Base-by-base conservation (phyloP, 2,888 invertebrate species). In the Molorchus minor region DNA sequence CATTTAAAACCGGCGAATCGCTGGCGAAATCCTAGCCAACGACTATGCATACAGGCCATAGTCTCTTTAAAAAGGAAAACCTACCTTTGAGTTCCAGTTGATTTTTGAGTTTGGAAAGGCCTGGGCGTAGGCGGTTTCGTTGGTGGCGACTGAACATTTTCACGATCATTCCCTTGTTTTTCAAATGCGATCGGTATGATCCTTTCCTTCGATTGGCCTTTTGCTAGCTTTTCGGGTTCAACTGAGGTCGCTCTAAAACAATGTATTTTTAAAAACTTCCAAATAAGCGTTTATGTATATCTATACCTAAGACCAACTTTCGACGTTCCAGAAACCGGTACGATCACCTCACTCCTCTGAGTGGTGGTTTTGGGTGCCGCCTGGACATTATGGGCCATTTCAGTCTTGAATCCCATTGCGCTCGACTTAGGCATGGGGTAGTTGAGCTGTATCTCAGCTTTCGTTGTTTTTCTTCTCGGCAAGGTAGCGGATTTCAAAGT, bases 401-500 rank as follows among this genome's bases (percentile, higher is more conserved):
- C 87, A 66, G 86, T 86, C 74, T 85, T 84, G 74, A 85, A 86
- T 58, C 84, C 83, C 83, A 85, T 81, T 10, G 77, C 72, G 4
- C 78, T 77, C 12, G 80, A 78, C 69, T 79, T 79, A 5, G 79
- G 77, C 43, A 74, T 67, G 1, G 81, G 81, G 52, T 86, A 85
- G 62, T 86, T 84, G 62, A 87, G 74, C 68, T 85, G 84, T 46
- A 88, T 86, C 77, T 88, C 87, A 0, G 88, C 85, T 78, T 87
- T 87, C 41, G 85, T 83, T 2, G 86, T 86, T 72, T 87, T 88
- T 21, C 88, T 82, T 64, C 88, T 82, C 2, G 88, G 88, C 62
- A 88, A 78, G 0, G 88, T 88, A 0, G 88, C 87, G 57, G 88
- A 87, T 74, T 88, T 88, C 20, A 88, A 76, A 0, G 86, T 87